Evolutionary conservation across 2,888 invertebrate genomes (phyloP).

Genomic region (Colostygia pectinataria): DNA sequence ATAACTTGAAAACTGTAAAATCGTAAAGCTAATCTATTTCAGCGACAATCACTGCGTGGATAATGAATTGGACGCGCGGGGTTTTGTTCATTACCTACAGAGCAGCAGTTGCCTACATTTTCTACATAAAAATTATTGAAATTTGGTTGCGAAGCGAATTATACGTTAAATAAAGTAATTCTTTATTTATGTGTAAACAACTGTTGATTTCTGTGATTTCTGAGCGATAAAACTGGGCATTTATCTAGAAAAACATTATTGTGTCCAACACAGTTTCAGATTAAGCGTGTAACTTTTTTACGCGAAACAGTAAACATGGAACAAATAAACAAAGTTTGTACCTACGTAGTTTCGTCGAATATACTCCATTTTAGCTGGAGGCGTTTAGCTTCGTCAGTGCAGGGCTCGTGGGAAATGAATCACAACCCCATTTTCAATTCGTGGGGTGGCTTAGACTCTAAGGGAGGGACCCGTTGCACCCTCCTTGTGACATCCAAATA

Average conservation of each 20-base stretch:
- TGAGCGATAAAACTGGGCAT: too few species aligned
- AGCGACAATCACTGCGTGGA: conserved; percentile 42
- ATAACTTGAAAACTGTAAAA: conserved; percentile 15
- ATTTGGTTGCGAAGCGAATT: conserved; percentile 9
- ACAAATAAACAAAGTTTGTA: conserved; percentile 22
- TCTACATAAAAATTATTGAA: neutral
- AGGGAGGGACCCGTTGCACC: conserved; percentile 65
- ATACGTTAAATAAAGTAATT: too few species aligned
- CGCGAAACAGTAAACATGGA: too few species aligned
- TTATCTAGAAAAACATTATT: too few species aligned
- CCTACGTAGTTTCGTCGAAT: conserved; percentile 43
- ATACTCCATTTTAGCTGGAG: conserved; percentile 38
- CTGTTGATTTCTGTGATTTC: too few species aligned
- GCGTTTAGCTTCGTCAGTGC: conserved; percentile 59
- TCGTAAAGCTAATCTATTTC: conserved; percentile 33
- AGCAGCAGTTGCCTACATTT: conserved; percentile 27
- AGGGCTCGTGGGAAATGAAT: conserved; percentile 79
- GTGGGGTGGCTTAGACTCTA: conserved; percentile 61
- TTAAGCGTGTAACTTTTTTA: too few species aligned
- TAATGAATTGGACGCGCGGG: conserved; percentile 44
- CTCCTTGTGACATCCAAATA: conserved; percentile 71
- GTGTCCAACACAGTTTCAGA: too few species aligned
- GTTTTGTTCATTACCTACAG: conserved; percentile 35
- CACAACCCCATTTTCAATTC: conserved; percentile 81
- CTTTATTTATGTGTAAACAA: too few species aligned